Evolutionary conservation across 1,140 invertebrate genomes (phyloP), one percentile per base, ranked within the genome.

Genomic region (Drosophila biarmipes): DNA sequence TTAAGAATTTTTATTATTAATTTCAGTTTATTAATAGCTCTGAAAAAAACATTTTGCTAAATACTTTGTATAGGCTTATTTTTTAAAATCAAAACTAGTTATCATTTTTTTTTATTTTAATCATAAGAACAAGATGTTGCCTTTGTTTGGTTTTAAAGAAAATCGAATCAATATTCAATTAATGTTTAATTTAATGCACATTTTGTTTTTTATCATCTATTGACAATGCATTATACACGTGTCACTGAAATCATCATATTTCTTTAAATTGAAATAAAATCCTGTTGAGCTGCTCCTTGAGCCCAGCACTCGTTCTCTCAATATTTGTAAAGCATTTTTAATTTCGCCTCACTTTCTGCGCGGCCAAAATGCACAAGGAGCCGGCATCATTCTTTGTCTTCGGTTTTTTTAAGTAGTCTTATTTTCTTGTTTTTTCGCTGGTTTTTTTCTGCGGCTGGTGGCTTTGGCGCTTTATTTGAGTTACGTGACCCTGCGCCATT

Each of bases 401-500:
- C 21, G 14, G 7, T 29, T 53, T 56, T 59, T 67, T 73, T 69
- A 27, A 21, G 46, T 34, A 46, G 73, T 46, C 58, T 53, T 49
- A 14, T 42, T 46, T 55, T 46, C 51, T 54, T 57, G 10, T 42
- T 34, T 51, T 61, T 59, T 63, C 31, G 46, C 31, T 59, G 40
- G 42, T 38, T 51, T 61, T 59, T 52, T 42, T 56, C 31, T 59
- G 48, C 67, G 58, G 69, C 63, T 51, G 56, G 56, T 72, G 51
- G 58, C 51, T 84, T 85, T 77, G 80, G 73, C 77, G 76, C 82
- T 86, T 86, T 86, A 86, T 86, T 86, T 86, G 81, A 87, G 82
- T 81, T 86, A 86, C 81, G 81, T 86, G 81, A 86, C 81, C 82
- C 82, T 87, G 82, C 78, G 73, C 78, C 82, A 85, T 87, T 87